phyloP scores from a whole-genome alignment of 1,140 invertebrate genomes.

The Planococcus citri region DNA sequence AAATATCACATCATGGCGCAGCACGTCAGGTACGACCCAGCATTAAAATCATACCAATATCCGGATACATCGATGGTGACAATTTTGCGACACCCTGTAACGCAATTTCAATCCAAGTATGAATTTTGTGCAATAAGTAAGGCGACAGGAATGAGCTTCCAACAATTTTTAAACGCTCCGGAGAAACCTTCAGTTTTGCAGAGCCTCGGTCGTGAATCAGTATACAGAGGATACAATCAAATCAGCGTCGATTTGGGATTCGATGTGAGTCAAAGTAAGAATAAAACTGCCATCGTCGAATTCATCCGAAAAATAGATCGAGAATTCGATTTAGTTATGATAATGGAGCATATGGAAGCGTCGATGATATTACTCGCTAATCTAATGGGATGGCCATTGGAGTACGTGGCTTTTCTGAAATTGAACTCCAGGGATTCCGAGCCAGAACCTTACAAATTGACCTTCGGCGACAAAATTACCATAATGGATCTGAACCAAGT shows the following conservation, averaged over 20 bases:
- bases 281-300: slow-evolving; percentile 22
- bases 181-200: too few relatives aligned
- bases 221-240: slow-evolving; percentile 36
- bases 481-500: slow-evolving; percentile 30
- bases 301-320: slow-evolving; percentile 31
- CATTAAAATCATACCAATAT: slow-evolving; percentile 31
- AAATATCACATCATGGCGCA: slow-evolving; percentile 30
- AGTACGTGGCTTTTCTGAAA: slow-evolving; percentile 36
- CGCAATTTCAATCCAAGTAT: slow-evolving; percentile 34
- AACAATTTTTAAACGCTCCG: neutral
- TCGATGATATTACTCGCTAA: slow-evolving; percentile 39
- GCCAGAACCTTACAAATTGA: slow-evolving; percentile 19
- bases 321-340: slow-evolving; percentile 41
- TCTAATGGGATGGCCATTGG: too few relatives aligned
- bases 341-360: slow-evolving; percentile 41
- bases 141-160: slow-evolving; percentile 10
- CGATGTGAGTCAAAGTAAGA: slow-evolving; percentile 26
- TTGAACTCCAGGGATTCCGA: slow-evolving; percentile 31
- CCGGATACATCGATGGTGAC: slow-evolving; percentile 32
- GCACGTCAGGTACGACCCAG: slow-evolving; percentile 31
- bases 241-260: too few relatives aligned
- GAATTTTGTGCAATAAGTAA: slow-evolving; percentile 30
- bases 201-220: too few relatives aligned
- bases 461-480: slow-evolving; percentile 16
- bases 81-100: slow-evolving; percentile 34